Conservation (phyloP, 2,797 vertebrate genomes). For the Aselliscus stoliczkanus region DNA sequence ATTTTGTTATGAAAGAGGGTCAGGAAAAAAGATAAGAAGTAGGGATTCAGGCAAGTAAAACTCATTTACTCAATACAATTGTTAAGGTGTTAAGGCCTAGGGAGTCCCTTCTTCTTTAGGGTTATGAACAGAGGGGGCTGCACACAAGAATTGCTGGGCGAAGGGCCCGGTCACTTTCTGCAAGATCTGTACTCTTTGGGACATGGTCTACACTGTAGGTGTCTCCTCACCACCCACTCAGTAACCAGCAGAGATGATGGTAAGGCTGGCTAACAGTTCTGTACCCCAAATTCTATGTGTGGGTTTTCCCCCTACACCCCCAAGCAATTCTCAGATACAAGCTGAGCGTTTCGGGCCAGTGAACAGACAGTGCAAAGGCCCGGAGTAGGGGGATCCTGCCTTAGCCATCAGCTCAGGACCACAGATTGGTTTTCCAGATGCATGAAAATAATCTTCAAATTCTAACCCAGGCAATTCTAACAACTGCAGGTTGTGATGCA, state of each 20-base stretch:
- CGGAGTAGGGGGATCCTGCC: not conserved
- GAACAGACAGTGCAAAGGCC: not conserved
- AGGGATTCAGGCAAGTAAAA: conserved; percentile 40
- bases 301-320: not conserved
- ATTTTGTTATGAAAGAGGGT: conserved; percentile 53
- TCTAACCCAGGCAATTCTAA: not conserved
- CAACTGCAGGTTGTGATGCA: not conserved
- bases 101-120: not conserved
- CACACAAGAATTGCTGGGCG: not conserved
- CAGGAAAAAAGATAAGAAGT: conserved; percentile 42
- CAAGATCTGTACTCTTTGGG: not conserved
- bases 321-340: not conserved
- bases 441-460: not conserved
- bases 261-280: not conserved
- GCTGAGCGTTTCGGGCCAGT: not conserved
- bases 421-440: not conserved
- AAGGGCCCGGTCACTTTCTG: not conserved
- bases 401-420: not conserved
- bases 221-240: not conserved
- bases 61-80: not conserved
- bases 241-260: not conserved
- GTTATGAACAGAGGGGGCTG: not conserved
- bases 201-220: not conserved
- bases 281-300: not conserved
- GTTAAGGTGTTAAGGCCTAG: not conserved